phyloP scores from a whole-genome alignment of 2,888 invertebrate genomes.

The Rhaphigaster nebulosa region DNA sequence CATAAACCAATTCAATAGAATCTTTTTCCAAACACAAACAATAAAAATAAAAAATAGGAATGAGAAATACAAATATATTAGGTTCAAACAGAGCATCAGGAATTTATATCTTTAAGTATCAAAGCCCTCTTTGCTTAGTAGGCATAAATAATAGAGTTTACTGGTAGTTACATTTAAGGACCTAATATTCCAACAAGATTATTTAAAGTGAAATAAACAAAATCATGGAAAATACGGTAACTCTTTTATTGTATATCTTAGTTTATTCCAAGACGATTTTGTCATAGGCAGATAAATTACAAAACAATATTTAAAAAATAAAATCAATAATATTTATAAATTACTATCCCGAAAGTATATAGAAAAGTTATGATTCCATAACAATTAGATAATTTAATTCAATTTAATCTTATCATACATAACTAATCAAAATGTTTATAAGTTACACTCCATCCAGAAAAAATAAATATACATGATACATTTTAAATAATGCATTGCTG shows the following conservation, averaged over 20 bases:
- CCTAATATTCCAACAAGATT: background rate
- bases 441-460: background rate
- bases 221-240: too few species aligned
- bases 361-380: background rate
- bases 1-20: too few species aligned
- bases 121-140: background rate
- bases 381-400: background rate
- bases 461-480: background rate
- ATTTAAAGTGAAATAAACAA: background rate
- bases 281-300: background rate
- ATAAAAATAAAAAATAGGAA: background rate
- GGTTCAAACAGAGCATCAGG: background rate
- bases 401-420: background rate
- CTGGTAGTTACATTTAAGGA: background rate
- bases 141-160: background rate
- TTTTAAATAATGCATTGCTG: background rate
- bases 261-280: background rate
- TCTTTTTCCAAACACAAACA: background rate
- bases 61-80: background rate
- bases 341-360: background rate
- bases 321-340: background rate
- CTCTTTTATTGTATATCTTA: too few species aligned
- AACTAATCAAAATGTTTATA: background rate
- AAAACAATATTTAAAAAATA: background rate
- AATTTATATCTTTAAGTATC: background rate